These are phyloP conservation scores for Mirounga angustirostris DNA, from an alignment of 2,113 vertebrate genomes.

Conservation along the genomic window DNA sequence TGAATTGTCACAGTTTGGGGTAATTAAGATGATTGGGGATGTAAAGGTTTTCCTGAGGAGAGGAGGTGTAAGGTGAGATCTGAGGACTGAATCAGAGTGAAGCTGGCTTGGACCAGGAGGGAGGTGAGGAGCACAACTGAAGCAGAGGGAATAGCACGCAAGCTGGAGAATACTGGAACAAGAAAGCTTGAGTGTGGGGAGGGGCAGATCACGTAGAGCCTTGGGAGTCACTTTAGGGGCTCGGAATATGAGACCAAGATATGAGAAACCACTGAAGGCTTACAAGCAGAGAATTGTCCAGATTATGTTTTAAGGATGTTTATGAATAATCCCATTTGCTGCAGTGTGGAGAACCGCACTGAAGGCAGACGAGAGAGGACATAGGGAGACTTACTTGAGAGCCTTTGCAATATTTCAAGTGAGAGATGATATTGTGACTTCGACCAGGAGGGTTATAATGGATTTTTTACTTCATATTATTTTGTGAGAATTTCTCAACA, in stretches of 20 bases:
- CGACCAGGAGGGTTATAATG: background rate
- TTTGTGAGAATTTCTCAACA: background rate
- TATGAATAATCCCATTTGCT: background rate
- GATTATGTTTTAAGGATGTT: background rate
- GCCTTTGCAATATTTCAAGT: background rate
- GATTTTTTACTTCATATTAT: background rate
- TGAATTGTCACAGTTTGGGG: background rate
- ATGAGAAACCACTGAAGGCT: background rate
- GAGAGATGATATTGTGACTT: background rate
- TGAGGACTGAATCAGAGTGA: no score
- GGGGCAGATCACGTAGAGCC: background rate
- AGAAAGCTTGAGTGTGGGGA: background rate
- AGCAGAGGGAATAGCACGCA: accelerated
- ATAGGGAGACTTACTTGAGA: accelerated
- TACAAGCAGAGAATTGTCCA: background rate
- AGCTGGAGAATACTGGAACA: background rate
- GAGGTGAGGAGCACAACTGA: background rate
- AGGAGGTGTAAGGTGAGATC: background rate
- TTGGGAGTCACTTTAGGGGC: background rate
- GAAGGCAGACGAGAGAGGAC: background rate
- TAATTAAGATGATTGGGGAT: background rate
- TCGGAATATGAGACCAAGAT: background rate
- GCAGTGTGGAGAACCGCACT: background rate
- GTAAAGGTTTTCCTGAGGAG: background rate
- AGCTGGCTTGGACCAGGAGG: background rate